phyloP scores from a whole-genome alignment of 2,113 vertebrate genomes.

The Zosterops hypoxanthus region DNA sequence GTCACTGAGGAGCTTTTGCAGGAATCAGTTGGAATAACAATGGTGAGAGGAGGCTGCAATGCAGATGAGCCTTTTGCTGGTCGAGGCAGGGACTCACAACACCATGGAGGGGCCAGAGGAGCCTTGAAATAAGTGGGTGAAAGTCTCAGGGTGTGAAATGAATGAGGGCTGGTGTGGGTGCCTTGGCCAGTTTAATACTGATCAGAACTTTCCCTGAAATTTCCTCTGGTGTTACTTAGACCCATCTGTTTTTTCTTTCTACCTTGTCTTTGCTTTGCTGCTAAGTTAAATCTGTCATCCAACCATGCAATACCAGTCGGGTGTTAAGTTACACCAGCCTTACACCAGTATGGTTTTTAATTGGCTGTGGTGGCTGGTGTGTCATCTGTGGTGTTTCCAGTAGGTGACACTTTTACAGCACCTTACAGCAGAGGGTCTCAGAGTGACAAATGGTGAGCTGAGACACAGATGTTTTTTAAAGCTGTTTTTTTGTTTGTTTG shows the following conservation, averaged over 20 bases:
- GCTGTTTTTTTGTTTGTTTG: background rate
- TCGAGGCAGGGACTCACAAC: fast-evolving
- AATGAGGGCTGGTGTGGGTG: background rate
- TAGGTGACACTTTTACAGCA: background rate
- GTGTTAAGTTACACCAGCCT: background rate
- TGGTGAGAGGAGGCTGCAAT: fast-evolving
- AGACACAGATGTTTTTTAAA: background rate
- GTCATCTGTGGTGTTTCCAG: background rate
- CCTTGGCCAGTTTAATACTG: background rate
- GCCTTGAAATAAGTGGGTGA: background rate
- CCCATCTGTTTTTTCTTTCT: background rate
- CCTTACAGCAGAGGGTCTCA: background rate
- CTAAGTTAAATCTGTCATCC: background rate
- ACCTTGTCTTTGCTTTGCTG: background rate
- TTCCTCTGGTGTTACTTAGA: background rate
- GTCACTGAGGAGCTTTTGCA: background rate
- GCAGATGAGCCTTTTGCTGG: background rate
- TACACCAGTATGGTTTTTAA: fast-evolving
- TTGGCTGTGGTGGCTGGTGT: fast-evolving
- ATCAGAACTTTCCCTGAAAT: background rate
- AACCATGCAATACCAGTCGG: fast-evolving
- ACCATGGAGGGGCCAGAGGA: fast-evolving
- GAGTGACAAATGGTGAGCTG: background rate
- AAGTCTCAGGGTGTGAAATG: background rate
- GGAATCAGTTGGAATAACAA: background rate